Evolutionary conservation across 37 sponge, comb jelly and placozoan genomes (phyloP), one percentile per base, ranked within the genome.

Genomic region (Geodia barretti): DNA sequence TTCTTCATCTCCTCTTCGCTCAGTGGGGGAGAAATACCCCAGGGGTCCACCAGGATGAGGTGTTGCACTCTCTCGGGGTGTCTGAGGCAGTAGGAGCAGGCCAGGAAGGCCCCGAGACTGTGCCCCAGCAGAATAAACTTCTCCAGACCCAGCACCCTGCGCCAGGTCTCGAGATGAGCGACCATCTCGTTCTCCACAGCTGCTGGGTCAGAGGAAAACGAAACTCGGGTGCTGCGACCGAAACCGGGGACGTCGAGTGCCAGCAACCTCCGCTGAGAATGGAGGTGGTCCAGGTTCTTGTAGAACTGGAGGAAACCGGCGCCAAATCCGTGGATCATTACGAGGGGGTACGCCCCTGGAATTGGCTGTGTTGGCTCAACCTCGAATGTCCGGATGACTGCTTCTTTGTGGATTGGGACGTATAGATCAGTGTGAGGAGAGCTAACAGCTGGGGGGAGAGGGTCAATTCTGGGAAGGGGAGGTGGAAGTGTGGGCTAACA

Each of bases 291-390:
- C 33, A 82, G 41, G 76, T 91, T 91, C 62, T 87, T 86, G 43
- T 86, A 83, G 79, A 89, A 92, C 35, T 94, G 72, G 11, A 64
- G 88, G 5, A 83, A 41, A 33, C 93, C 96, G 29, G 79, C 86
- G 1, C 90, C 93, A 75, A 95, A 85, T 20, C 96, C 96, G 39
- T 92, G 96, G n/a, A 95, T 76, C 74, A 95, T 59, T 25, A 95
- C 84, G 4, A 95, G 75, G 8, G 96, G 92, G 29, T 11, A 1
- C 38, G 43, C 61, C 3, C 66, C 65, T 29, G 68, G 7, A 14
- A 43, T 37, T n/a, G 63, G 41, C 36, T 31, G 32, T 30, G 74
- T 67, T 74, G 79, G 65, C 64, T 79, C 79, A 64, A 80, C 21
- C 26, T 30, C 33, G 19, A 81, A 17, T 29, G 87, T 87, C 59